A percentile compares a stretch with the other conserved stretches of the same genome.
Conservation (phyloP, 2,888 invertebrate species). For the Operophtera brumata region DNA sequence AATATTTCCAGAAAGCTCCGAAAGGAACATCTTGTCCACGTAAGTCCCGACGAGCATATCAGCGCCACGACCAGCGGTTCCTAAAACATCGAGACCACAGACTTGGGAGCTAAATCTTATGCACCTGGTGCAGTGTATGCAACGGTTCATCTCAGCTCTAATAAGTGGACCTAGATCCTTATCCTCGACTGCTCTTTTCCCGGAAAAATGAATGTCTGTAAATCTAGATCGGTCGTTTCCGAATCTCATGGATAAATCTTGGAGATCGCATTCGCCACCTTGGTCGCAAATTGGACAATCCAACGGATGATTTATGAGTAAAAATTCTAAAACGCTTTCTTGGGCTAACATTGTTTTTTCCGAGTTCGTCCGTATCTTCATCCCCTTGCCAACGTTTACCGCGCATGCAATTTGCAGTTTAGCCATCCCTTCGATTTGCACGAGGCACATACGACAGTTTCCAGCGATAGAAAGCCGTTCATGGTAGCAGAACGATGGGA, state of each 20-base stretch:
- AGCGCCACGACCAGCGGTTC: slow-evolving; percentile 93
- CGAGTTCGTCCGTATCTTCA: slow-evolving; percentile 98
- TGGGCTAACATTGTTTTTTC: slow-evolving; percentile 86
- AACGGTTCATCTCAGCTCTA: slow-evolving; percentile 98
- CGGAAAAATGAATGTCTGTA: slow-evolving; percentile 92
- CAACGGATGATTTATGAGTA: slow-evolving; percentile 97
- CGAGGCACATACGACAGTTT: slow-evolving; percentile 99
- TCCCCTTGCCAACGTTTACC: slow-evolving; percentile 98
- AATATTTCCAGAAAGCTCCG: slow-evolving; percentile 98
- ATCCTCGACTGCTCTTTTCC: slow-evolving; percentile 97
- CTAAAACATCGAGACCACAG: slow-evolving; percentile 96
- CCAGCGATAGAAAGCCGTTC: slow-evolving; percentile 98
- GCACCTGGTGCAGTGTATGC: slow-evolving; percentile 99
- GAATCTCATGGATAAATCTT: slow-evolving; percentile 99
- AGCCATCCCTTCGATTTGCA: slow-evolving; percentile 96
- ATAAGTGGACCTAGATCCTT: slow-evolving; percentile 98
- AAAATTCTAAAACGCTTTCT: slow-evolving; percentile 96
- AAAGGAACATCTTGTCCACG: slow-evolving; percentile 97
- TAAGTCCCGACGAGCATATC: slow-evolving; percentile 99
- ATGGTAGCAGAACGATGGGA: slow-evolving; percentile 99
- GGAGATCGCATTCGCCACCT: slow-evolving; percentile 94
- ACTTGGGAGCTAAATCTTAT: slow-evolving; percentile 98
- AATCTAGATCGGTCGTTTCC: slow-evolving; percentile 96
- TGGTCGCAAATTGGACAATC: slow-evolving; percentile 99
- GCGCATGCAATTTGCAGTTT: slow-evolving; percentile 99